Evolutionary conservation across 2,888 invertebrate genomes (phyloP), one percentile per base, ranked within the genome.

Genomic region (Pseudanteris insignis): DNA sequence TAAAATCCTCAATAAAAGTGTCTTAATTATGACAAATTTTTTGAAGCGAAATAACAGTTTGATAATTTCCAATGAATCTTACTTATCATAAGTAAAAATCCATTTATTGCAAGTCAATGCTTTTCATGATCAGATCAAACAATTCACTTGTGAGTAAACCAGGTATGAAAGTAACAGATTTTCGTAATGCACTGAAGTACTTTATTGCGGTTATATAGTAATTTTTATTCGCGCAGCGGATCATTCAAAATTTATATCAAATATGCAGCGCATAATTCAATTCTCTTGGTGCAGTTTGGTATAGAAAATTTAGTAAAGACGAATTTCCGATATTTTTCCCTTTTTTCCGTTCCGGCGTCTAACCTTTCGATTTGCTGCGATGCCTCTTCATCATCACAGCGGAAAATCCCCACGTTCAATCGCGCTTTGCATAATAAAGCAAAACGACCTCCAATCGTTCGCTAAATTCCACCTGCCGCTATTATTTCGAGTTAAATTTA

Each of bases 361-460:
- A 58, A 58, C 55, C 51, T 34, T 55, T 51, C 41, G 50, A 62
- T 38, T 44, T 13, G 32, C 30, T 5, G 41, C 38, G 24, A 44
- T 28, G 46, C 33, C 33, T 55, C 41, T 38, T 61, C 50, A 37
- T 47, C 53, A 46, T 61, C 46, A 55, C 55, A 55, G 55, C 41
- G 32, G 50, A 30, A 55, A 51, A 62, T 53, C 40, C 40, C 48
- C 38, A 24, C 37, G 58, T 55, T 59, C 61, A 41, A 57, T 62
- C 50, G 61, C 29, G 50, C 58, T 64, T 46, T 61, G 59, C 61
- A 59, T 62, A 62, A 64, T 64, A 62, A 62, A 59, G 55, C 54
- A 58, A 63, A 63, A 54, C 41, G 63, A 44, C 53, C 38, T 38
- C 37, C 43, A 62, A 58, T 58, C 58, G 58, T 44, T 58, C 37